phyloP scores from a whole-genome alignment of 2,888 invertebrate species.

The Tipula lateralis region DNA sequence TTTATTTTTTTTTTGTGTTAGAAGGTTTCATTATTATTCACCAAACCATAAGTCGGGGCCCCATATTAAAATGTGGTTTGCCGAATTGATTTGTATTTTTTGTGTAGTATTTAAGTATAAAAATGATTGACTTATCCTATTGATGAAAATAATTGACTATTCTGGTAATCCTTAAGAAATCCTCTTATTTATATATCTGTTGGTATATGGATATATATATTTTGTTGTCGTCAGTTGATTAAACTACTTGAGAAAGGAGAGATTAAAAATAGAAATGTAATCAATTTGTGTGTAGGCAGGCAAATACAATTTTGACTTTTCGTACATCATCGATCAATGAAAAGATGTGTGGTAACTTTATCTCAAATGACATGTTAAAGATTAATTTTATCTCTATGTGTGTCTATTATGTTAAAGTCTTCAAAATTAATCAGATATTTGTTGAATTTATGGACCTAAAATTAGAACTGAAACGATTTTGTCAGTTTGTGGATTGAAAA shows the following conservation, averaged over 20 bases:
- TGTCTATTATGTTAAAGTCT: not conserved
- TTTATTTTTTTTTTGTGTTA: not conserved
- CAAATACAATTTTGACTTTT: not conserved
- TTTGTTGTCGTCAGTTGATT: not conserved
- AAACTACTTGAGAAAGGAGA: not conserved
- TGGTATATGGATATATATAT: not conserved
- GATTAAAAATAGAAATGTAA: not conserved
- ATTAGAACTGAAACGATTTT: too few relatives aligned
- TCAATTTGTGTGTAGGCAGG: not conserved
- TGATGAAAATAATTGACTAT: conserved; percentile 1
- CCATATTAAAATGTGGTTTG: not conserved
- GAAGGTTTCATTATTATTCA: not conserved
- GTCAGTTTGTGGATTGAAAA: not conserved
- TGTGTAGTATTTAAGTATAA: not conserved
- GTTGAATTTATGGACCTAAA: not conserved
- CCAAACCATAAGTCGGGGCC: not conserved
- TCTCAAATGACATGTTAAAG: not conserved
- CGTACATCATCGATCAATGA: not conserved
- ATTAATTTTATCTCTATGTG: not conserved
- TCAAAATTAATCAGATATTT: not conserved
- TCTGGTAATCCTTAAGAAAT: not conserved
- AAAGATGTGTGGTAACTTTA: not conserved
- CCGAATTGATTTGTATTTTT: not conserved
- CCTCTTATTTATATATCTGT: not conserved
- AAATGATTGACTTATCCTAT: conserved; percentile 5